phyloP scores from a whole-genome alignment of 1,140 invertebrate species.

The Zeugodacus cucurbitae region DNA sequence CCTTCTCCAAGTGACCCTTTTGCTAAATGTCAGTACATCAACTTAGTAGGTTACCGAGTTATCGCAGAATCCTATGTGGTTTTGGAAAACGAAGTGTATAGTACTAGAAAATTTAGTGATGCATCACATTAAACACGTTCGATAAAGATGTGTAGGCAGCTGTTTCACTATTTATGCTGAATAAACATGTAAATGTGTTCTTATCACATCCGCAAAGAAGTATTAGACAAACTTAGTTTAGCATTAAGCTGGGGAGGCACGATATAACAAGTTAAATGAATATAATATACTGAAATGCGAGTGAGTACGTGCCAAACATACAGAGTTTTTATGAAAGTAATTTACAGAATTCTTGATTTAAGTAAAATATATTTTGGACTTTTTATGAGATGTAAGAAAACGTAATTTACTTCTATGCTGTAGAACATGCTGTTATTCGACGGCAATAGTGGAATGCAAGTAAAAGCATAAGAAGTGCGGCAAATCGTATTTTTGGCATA shows the following conservation, averaged over 20 bases:
- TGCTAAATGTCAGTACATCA: too few species aligned
- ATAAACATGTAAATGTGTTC: too few species aligned
- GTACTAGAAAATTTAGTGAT: too few species aligned
- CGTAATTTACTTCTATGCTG: neutral
- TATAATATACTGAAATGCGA: neutral
- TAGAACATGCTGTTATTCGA: neutral
- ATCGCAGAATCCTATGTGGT: too few species aligned
- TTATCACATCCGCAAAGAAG: too few species aligned
- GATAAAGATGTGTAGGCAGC: too few species aligned
- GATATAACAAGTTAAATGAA: neutral
- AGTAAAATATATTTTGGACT: slow-evolving; percentile 26
- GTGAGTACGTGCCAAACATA: neutral
- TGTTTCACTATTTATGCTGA: too few species aligned
- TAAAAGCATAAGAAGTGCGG: neutral
- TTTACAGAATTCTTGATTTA: slow-evolving; percentile 20
- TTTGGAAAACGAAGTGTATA: too few species aligned
- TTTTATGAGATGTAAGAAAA: neutral
- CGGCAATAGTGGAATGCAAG: neutral
- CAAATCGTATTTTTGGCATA: neutral
- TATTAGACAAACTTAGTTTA: too few species aligned
- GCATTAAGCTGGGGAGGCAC: neutral
- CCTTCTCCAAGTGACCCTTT: too few species aligned
- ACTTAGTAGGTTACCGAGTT: too few species aligned
- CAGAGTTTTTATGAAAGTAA: slow-evolving; percentile 16
- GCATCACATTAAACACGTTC: too few species aligned